Evolutionary conservation across 2,797 vertebrate genomes (phyloP).

Genomic region (Eulemur coronatus): DNA sequence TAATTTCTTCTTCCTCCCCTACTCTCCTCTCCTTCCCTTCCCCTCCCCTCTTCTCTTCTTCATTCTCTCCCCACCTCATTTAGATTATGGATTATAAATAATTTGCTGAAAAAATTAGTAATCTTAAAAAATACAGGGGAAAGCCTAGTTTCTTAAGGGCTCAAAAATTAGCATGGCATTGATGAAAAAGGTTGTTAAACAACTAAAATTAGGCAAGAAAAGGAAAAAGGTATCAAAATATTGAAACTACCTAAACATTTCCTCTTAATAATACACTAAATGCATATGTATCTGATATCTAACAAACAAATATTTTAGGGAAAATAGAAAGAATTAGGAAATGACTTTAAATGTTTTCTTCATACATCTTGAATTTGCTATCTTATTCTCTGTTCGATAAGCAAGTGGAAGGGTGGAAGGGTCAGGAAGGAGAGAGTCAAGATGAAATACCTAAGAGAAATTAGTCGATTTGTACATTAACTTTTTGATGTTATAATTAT

Average conservation of each 20-base stretch:
- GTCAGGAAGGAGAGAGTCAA: neutral
- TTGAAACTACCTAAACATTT: neutral
- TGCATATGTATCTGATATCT: neutral
- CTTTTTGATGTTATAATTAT: conserved; percentile 18
- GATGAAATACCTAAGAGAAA: neutral
- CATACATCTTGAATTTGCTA: neutral
- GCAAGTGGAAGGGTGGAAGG: neutral
- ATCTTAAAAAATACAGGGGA: neutral
- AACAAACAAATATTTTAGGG: neutral
- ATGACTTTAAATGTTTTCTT: neutral
- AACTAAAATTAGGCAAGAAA: neutral
- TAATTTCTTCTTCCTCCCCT: neutral
- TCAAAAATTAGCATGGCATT: neutral
- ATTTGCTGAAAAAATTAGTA: neutral
- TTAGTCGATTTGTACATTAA: neutral
- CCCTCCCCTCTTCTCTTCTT: neutral
- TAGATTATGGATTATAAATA: neutral
- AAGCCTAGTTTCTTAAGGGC: neutral
- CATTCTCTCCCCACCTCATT: neutral
- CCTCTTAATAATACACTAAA: neutral
- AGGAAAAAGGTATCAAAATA: neutral
- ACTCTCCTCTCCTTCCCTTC: too few species aligned
- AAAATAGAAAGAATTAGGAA: neutral
- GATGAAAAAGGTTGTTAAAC: neutral
- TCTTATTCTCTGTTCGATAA: conserved; percentile 15